Percentiles rank a stretch among this genome's conserved stretches.
These are phyloP conservation scores for Platerodrilus igneus DNA, from an alignment of 2,888 invertebrate genomes.

Conservation along the genomic window DNA sequence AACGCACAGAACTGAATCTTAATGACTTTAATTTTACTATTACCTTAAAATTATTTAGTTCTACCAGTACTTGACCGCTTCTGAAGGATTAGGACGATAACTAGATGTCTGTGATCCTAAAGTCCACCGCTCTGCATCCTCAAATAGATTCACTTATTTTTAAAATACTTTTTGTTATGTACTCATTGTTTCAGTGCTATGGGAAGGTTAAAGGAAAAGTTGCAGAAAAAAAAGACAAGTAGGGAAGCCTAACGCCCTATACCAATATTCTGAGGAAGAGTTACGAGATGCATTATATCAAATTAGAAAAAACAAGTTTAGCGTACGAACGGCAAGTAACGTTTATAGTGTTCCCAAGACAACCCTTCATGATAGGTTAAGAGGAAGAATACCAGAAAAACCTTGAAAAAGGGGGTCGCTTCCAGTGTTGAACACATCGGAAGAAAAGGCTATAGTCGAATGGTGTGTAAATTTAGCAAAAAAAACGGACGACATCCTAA, in stretches of 20 bases:
- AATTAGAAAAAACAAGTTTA: constrained; percentile 10
- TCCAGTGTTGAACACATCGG: constrained; percentile 2
- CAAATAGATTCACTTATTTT: too few species aligned
- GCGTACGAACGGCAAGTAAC: constrained; percentile 12
- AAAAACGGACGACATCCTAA: constrained; percentile 13
- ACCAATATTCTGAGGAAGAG: constrained; percentile 10
- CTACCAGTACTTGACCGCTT: too few species aligned
- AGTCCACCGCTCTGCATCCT: too few species aligned
- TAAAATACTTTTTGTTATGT: too few species aligned
- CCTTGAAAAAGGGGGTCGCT: too few species aligned
- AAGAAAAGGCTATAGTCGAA: constrained; percentile 10
- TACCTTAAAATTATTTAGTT: too few species aligned
- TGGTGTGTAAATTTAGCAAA: constrained; percentile 13
- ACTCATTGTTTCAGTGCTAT: too few species aligned
- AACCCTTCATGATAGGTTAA: constrained; percentile 10
- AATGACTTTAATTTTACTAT: too few species aligned
- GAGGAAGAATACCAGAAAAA: constrained; percentile 14
- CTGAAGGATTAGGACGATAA: too few species aligned
- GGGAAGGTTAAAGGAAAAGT: too few species aligned
- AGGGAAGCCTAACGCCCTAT: constrained; percentile 1
- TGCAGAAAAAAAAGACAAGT: constrained; percentile 1
- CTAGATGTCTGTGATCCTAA: too few species aligned
- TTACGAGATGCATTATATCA: constrained; percentile 10
- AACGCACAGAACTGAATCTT: too few species aligned
- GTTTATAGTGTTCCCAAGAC: constrained; percentile 11